Base-by-base conservation (phyloP, 2,888 invertebrate species). In the Plagodis pulveraria region DNA sequence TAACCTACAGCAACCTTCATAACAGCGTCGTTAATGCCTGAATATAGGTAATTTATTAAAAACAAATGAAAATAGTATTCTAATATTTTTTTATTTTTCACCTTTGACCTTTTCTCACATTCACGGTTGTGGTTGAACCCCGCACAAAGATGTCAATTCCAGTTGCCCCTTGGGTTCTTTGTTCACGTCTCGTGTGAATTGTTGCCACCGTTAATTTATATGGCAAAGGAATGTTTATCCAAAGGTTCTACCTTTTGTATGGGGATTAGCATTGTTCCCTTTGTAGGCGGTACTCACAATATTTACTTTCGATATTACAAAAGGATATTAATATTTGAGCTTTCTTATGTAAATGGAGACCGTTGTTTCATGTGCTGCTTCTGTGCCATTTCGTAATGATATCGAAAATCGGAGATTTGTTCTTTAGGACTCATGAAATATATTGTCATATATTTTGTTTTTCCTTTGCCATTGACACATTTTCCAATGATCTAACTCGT, bases 121-220 rank as follows among this genome's bases (percentile, higher is more conserved):
- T 51, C 11, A 12, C 6, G 51, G 55, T 43, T 57, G 63, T 52
- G 58, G 60, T 62, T 42, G 54, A 62, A 36, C 61, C 50, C 48
- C 45, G 49, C 61, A 62, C 63, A 65, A 62, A 65, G 56, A 64
- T 61, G 64, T 68, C 66, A 68, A 68, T 66, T 62, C 52, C 63
- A 68, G 61, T 50, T 51, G 46, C 48, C 50, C 50, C 52, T 49
- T 32, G 12, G 46, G 52, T 49, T 56, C 63, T 65, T 64, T 66
- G 66, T 68, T 56, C 56, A 12, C 58, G 42, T 50, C 54, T 42
- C 55, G 50, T 51, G 52, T 56, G 56, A 63, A 63, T 62, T 58
- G 61, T 57, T 56, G 33, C 54, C 49, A 36, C 50, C 46, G 50
- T 56, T 60, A 60, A 60, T 55, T 60, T 60, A 55, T 55, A 44